These are phyloP conservation scores for Papilio polytes DNA, from an alignment of 1,140 invertebrate genomes.

Conservation along the genomic window DNA sequence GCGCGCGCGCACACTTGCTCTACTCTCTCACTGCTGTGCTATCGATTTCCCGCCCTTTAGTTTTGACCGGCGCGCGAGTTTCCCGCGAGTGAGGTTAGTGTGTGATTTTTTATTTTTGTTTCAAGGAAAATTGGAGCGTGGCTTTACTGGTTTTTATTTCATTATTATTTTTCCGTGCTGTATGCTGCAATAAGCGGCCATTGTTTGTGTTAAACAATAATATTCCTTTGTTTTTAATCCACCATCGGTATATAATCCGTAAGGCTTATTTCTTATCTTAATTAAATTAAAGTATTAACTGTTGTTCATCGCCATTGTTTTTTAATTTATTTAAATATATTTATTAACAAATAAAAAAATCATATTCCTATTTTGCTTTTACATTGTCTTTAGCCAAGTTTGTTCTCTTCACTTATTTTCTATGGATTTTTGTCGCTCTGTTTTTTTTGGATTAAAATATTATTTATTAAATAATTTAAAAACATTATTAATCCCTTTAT, in stretches of 20 bases:
- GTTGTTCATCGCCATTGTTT: not conserved
- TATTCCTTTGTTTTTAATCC: constrained; percentile 36
- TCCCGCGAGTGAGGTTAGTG: constrained; percentile 76
- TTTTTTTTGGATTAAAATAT: no score
- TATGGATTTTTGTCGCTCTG: not conserved
- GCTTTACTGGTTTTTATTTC: constrained; percentile 43
- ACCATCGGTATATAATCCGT: not conserved
- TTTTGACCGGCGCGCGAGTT: constrained; percentile 67
- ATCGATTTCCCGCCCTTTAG: constrained; percentile 70
- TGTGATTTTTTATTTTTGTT: constrained; percentile 61
- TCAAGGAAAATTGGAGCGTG: constrained; percentile 52
- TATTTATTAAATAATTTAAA: no score
- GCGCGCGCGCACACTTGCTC: constrained; percentile 78
- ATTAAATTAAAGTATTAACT: constrained; percentile 34
- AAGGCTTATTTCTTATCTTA: constrained; percentile 15
- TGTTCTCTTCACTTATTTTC: not conserved
- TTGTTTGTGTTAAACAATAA: constrained; percentile 23
- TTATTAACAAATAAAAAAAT: no score
- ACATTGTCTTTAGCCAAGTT: not conserved
- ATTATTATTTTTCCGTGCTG: constrained; percentile 11
- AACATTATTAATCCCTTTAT: not conserved
- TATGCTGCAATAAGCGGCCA: constrained; percentile 13
- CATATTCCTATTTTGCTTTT: no score
- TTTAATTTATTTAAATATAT: not conserved
- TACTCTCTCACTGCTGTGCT: constrained; percentile 60